phyloP scores from a whole-genome alignment of 2,888 invertebrate genomes.

The Leptopilina myrica region DNA sequence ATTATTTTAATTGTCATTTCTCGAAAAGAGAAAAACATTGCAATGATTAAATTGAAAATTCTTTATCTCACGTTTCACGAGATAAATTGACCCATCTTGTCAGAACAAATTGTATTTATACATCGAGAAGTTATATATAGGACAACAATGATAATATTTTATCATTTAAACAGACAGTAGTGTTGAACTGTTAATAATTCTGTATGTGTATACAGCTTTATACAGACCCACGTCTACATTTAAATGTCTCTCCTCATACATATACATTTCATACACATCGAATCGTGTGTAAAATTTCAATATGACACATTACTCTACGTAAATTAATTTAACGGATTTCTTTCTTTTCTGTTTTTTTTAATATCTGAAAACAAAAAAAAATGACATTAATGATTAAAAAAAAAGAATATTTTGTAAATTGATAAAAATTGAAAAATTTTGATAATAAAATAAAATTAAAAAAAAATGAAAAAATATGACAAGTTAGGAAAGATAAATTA shows the following conservation, averaged over 20 bases:
- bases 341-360: neutral
- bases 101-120: conserved; percentile 23
- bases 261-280: too few relatives aligned
- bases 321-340: conserved; percentile 11
- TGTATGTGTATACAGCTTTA: neutral
- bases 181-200: conserved; percentile 11
- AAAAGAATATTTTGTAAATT: neutral
- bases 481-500: conserved; percentile 16
- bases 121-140: neutral
- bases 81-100: conserved; percentile 19
- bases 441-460: conserved; percentile 5
- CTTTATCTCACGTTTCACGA: neutral
- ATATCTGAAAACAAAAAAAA: neutral
- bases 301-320: neutral
- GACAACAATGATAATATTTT: conserved; percentile 13
- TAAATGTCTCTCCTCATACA: too few relatives aligned
- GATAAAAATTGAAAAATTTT: neutral
- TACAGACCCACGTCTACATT: neutral
- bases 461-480: conserved; percentile 1
- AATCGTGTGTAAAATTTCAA: neutral
- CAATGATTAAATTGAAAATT: conserved; percentile 14
- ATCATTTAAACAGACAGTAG: conserved; percentile 2
- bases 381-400: neutral
- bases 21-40: conserved; percentile 4
- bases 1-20: neutral